Evolutionary conservation across 1,140 invertebrate species (phyloP), one percentile per base, ranked within the genome.

Genomic region (Drosophila auraria): DNA sequence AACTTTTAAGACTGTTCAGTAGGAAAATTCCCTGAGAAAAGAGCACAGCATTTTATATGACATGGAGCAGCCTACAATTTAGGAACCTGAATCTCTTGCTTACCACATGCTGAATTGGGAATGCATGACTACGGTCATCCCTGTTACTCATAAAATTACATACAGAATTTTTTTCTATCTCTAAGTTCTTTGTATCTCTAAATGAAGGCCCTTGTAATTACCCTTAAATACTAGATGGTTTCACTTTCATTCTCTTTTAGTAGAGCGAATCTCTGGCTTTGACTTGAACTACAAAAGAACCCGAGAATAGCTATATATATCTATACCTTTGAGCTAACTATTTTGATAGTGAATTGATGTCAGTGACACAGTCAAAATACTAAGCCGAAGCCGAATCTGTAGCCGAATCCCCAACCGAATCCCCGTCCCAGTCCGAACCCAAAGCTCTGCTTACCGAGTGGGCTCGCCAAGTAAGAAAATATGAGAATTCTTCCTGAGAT

Each of bases 341-440:
- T 59, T 80, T 80, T 30, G 65, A 61, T 45, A 70, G 65, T 65
- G 73, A 83, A 83, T 81, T 89, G 84, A 81, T 87, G 84, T 87
- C 84, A 87, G 72, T 89, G 81, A 89, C 78, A 90, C 78, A 81
- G 63, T 71, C 60, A 45, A 80, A 61, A 80, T 59, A 25, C 59
- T 25, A 40, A 66, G 45, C 40, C 59, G 33, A 40, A 66, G 45
- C 40, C 11, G 23, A 58, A 33, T 17, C 58, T 17, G 11, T 36
- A 36, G 14, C 8, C 56, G 23, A 54, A n/a, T 33, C 33, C 33
- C 33, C 6, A 30, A 23, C 56, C 66, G 17, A 61, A 30, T 45
- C 58, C 64, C 59, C 66, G 40, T 44, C 49, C 58, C 60, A 59
- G 57, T 54, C 17, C 62, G 25, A 27, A 64, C 36, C 54, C 9